Percentiles rank a stretch among this genome's conserved stretches.
Conservation (phyloP, 2,113 vertebrate genomes). For the Perca schrenkii region DNA sequence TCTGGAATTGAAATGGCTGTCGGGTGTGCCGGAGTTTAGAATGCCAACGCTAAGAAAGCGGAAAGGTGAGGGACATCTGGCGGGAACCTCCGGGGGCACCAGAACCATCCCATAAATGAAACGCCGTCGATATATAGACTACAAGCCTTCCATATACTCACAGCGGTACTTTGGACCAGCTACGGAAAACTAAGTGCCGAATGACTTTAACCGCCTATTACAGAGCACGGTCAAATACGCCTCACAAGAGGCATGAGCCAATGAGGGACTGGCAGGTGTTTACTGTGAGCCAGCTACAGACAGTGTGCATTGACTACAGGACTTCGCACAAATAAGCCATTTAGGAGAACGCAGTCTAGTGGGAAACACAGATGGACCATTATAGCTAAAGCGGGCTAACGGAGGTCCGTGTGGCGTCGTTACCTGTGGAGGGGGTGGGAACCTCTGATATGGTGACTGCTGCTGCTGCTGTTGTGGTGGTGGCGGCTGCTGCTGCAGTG, state of each 20-base stretch:
- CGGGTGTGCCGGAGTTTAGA: too few relatives aligned
- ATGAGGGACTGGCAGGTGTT: not conserved
- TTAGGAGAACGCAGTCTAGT: too few relatives aligned
- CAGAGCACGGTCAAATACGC: not conserved
- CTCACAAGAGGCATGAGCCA: not conserved
- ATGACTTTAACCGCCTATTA: not conserved
- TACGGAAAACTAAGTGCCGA: not conserved
- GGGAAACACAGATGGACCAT: not conserved
- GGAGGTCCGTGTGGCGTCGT: constrained; percentile 8
- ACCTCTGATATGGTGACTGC: constrained; percentile 93
- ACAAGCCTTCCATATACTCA: not conserved
- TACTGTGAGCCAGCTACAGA: not conserved
- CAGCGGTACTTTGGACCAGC: not conserved
- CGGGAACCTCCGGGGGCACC: too few relatives aligned
- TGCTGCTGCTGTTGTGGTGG: constrained; percentile 80
- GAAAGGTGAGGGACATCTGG: too few relatives aligned
- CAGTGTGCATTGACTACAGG: not conserved
- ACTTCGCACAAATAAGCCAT: too few relatives aligned
- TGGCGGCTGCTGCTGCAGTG: constrained; percentile 88
- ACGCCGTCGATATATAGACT: too few relatives aligned
- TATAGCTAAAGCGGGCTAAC: not conserved
- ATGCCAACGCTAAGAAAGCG: too few relatives aligned
- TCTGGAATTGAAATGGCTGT: too few relatives aligned
- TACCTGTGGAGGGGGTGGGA: constrained; percentile 97
- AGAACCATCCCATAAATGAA: too few relatives aligned